These are phyloP conservation scores for Gobiocypris rarus DNA, from an alignment of 2,113 vertebrate genomes.

Conservation along the genomic window DNA sequence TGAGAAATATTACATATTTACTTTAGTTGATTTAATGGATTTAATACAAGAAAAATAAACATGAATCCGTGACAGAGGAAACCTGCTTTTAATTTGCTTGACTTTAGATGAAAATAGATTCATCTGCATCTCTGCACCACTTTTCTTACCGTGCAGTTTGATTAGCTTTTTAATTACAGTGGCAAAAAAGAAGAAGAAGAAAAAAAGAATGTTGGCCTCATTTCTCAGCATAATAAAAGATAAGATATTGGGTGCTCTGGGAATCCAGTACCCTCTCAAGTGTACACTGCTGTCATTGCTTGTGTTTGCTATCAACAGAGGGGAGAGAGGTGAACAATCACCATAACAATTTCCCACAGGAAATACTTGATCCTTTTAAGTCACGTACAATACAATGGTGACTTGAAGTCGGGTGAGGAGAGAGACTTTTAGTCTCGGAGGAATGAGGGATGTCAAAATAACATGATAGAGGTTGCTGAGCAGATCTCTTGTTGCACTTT, in stretches of 20 bases:
- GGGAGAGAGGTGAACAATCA: slow-evolving; percentile 35
- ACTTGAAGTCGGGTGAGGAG: not conserved
- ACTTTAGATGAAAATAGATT: not conserved
- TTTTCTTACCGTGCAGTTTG: slow-evolving; percentile 10
- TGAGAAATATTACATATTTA: not conserved
- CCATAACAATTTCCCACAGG: slow-evolving; percentile 37
- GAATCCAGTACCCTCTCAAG: slow-evolving; percentile 25
- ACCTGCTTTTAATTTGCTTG: not conserved
- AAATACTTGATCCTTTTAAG: slow-evolving; percentile 15
- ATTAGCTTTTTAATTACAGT: slow-evolving; percentile 34
- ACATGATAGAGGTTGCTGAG: slow-evolving; percentile 24
- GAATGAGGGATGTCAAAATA: not conserved
- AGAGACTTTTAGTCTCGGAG: slow-evolving; percentile 1
- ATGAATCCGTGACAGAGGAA: not conserved
- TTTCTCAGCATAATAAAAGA: slow-evolving; percentile 25
- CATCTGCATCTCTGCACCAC: not conserved
- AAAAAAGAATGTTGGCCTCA: not conserved
- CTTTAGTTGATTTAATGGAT: not conserved
- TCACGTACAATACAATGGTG: slow-evolving; percentile 11
- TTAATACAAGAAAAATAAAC: not conserved
- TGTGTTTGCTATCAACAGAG: slow-evolving; percentile 36
- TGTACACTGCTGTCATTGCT: slow-evolving; percentile 13
- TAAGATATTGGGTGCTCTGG: slow-evolving; percentile 19
- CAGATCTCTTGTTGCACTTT: not conserved
- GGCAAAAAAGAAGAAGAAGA: not conserved